These are phyloP conservation scores for Dolichoris vasculosae DNA, from an alignment of 1,140 invertebrate genomes.

Conservation along the genomic window DNA sequence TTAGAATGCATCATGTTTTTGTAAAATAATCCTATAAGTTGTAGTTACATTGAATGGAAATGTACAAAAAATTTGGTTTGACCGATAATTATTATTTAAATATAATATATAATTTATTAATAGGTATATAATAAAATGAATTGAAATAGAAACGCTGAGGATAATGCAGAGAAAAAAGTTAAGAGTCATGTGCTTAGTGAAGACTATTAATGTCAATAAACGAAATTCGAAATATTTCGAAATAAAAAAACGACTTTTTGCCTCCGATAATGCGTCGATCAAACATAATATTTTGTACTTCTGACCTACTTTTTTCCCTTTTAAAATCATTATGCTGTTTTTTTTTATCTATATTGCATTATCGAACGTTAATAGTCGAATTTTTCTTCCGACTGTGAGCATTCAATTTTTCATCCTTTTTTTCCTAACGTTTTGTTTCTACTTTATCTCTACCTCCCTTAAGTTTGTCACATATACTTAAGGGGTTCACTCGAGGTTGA, in stretches of 20 bases:
- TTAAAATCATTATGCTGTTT: neutral
- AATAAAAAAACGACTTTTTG: neutral
- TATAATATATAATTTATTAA: no score
- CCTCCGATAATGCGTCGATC: neutral
- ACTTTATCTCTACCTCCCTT: neutral
- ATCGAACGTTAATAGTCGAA: neutral
- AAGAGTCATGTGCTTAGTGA: neutral
- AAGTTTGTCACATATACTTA: neutral
- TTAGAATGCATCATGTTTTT: no score
- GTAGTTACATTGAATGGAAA: no score
- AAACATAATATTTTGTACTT: neutral
- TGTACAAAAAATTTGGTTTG: no score
- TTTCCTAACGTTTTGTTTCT: constrained; percentile 6
- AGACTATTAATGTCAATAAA: neutral
- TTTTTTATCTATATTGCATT: neutral
- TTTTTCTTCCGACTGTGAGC: no score
- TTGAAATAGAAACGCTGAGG: no score
- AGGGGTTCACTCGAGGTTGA: neutral
- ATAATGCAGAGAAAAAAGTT: neutral
- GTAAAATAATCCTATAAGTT: no score
- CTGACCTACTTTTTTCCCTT: neutral
- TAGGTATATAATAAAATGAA: no score
- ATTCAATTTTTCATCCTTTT: neutral
- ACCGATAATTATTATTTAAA: no score
- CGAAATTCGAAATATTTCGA: neutral